Conservation (phyloP, 2,797 vertebrate genomes). For the Xerus rutilus region DNA sequence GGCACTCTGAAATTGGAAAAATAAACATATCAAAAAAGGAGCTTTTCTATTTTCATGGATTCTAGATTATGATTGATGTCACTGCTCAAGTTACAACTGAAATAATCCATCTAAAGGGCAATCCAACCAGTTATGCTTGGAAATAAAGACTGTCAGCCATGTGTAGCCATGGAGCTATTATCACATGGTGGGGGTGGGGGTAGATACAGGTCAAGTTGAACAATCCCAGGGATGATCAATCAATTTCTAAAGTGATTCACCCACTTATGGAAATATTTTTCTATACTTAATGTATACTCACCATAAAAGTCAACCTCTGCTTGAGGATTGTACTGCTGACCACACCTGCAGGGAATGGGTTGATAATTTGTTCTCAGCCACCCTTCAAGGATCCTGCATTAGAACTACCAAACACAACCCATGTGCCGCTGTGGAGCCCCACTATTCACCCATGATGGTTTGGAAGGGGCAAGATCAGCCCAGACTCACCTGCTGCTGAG, state of each 20-base stretch:
- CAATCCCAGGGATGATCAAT: background rate
- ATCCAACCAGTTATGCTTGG: background rate
- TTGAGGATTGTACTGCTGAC: constrained; percentile 87
- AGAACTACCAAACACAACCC: constrained; percentile 88
- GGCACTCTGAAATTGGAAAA: background rate
- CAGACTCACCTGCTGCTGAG: constrained; percentile 88
- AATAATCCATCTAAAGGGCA: background rate
- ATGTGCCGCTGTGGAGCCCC: constrained; percentile 83
- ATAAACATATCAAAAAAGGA: background rate
- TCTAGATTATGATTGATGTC: background rate
- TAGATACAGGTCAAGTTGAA: background rate
- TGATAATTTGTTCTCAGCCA: constrained; percentile 90
- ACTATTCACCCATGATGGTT: constrained; percentile 62
- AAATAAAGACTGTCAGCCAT: background rate
- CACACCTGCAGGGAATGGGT: constrained; percentile 87
- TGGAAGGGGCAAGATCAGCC: constrained; percentile 88
- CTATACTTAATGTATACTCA: constrained; percentile 51
- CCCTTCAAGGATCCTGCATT: constrained; percentile 89
- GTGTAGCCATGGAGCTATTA: background rate
- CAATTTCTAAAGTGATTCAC: background rate
- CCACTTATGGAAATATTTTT: background rate
- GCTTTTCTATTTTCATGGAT: background rate
- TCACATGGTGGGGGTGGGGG: accelerated
- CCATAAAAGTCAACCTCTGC: constrained; percentile 89
- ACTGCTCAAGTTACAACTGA: background rate